Conservation (phyloP, 2,888 invertebrate species). For the Drosophila pseudotakahashii region DNA sequence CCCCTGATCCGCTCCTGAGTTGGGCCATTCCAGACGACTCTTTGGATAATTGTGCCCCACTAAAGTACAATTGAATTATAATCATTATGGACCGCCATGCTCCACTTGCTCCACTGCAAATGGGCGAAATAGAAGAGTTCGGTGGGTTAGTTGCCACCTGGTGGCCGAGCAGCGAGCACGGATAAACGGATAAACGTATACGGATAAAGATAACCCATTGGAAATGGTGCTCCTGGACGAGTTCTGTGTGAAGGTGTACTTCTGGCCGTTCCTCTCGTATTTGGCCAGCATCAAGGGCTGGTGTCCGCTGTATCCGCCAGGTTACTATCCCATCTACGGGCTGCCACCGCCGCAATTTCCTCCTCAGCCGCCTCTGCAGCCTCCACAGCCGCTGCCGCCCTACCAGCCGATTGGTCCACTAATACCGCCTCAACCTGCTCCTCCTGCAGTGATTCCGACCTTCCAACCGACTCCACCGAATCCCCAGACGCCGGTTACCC, state of each 20-base stretch:
- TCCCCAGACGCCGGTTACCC: conserved; percentile 54
- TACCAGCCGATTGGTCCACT: conserved; percentile 57
- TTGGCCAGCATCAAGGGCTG: conserved; percentile 83
- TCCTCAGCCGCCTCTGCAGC: conserved; percentile 41
- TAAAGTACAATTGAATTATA: conserved; percentile 63
- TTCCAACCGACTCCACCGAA: conserved; percentile 64
- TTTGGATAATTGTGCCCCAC: conserved; percentile 44
- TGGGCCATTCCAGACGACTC: conserved; percentile 8
- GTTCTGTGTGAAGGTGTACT: conserved; percentile 82
- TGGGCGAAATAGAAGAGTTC: conserved; percentile 21
- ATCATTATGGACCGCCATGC: conserved; percentile 37
- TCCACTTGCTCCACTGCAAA: conserved; percentile 46
- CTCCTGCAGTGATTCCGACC: conserved; percentile 53
- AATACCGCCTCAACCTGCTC: conserved; percentile 55
- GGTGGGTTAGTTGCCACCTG: conserved; percentile 50
- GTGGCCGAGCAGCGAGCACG: conserved; percentile 40
- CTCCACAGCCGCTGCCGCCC: conserved; percentile 28
- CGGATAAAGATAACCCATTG: background rate
- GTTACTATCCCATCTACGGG: conserved; percentile 78
- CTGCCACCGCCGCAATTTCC: conserved; percentile 57
- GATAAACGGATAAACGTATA: conserved; percentile 11
- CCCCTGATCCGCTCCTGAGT: conserved; percentile 41
- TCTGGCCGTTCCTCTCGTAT: conserved; percentile 83
- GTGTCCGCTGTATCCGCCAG: conserved; percentile 76
- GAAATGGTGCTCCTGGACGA: conserved; percentile 76